phyloP scores from a whole-genome alignment of 2,797 vertebrate species.

The Galaxias olidus region DNA sequence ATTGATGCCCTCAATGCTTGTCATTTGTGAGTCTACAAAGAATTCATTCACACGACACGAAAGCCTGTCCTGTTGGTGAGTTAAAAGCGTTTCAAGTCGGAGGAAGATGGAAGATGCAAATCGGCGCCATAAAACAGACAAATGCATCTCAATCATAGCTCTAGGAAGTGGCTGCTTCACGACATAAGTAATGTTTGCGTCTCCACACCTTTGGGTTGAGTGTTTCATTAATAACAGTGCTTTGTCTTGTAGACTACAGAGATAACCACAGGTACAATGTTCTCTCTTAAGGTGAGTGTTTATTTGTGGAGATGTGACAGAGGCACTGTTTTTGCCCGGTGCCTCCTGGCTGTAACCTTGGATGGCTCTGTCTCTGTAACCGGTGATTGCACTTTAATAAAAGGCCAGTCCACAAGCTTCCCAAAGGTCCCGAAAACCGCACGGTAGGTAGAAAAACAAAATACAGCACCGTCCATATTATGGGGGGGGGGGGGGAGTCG shows the following conservation, averaged over 20 bases:
- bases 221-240: no score
- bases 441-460: slow-evolving; percentile 35
- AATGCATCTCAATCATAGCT: slow-evolving; percentile 24
- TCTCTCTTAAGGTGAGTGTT: slow-evolving; percentile 5
- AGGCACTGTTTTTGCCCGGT: neutral
- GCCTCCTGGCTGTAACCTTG: slow-evolving; percentile 41
- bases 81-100: slow-evolving; percentile 29
- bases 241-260: no score
- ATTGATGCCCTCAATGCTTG: slow-evolving; percentile 20
- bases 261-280: no score
- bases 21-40: slow-evolving; percentile 54
- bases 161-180: slow-evolving; percentile 2
- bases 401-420: slow-evolving; percentile 45
- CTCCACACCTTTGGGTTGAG: no score
- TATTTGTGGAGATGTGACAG: neutral
- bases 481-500: neutral
- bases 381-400: slow-evolving; percentile 67
- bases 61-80: slow-evolving; percentile 21
- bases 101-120: slow-evolving; percentile 31
- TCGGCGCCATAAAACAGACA: slow-evolving; percentile 32
- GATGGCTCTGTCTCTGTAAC: slow-evolving; percentile 40
- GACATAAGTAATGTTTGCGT: no score
- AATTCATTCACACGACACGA: slow-evolving; percentile 33
- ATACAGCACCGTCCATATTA: slow-evolving; percentile 13
- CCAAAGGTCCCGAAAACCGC: slow-evolving; percentile 44